A percentile compares a stretch with the other conserved stretches of the same genome.
phyloP scores from a whole-genome alignment of 2,113 vertebrate species.

The Dicentrarchus labrax region DNA sequence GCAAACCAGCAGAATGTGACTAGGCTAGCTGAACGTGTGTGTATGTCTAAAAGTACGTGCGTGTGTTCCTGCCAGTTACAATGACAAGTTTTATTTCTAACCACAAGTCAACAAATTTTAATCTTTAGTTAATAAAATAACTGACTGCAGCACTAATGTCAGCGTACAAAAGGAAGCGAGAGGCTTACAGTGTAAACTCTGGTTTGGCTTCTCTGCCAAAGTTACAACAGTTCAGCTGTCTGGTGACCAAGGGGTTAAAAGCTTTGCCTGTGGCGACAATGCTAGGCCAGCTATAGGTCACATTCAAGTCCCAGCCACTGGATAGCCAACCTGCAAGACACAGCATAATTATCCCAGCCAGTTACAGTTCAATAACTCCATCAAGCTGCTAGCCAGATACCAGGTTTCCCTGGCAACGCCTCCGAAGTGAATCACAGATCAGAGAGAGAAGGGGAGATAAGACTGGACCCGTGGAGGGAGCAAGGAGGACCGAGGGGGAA shows the following conservation, averaged over 20 bases:
- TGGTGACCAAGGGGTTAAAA: slow-evolving; percentile 69
- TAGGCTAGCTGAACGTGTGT: slow-evolving; percentile 10
- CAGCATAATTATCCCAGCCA: slow-evolving; percentile 97
- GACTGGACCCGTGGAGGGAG: slow-evolving; percentile 43
- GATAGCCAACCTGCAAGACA: slow-evolving; percentile 95
- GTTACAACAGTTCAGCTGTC: background rate
- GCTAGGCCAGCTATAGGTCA: slow-evolving; percentile 92
- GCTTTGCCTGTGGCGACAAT: slow-evolving; percentile 82
- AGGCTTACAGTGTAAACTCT: background rate
- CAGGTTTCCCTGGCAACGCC: slow-evolving; percentile 96
- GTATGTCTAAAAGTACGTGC: background rate
- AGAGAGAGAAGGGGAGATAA: slow-evolving; percentile 70
- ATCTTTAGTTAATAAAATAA: background rate
- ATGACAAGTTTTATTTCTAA: background rate
- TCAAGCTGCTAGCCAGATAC: slow-evolving; percentile 95
- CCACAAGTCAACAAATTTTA: background rate
- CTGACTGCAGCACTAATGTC: background rate
- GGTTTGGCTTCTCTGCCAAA: slow-evolving; percentile 15
- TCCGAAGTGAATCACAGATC: slow-evolving; percentile 80
- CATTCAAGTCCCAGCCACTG: slow-evolving; percentile 91
- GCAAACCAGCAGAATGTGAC: slow-evolving; percentile 29
- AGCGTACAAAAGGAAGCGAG: background rate
- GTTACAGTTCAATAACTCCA: slow-evolving; percentile 99
- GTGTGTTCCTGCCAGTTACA: background rate
- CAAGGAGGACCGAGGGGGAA: slow-evolving; percentile 10